Base-by-base conservation (phyloP, 2,888 invertebrate genomes). In the Atrina japonica region DNA sequence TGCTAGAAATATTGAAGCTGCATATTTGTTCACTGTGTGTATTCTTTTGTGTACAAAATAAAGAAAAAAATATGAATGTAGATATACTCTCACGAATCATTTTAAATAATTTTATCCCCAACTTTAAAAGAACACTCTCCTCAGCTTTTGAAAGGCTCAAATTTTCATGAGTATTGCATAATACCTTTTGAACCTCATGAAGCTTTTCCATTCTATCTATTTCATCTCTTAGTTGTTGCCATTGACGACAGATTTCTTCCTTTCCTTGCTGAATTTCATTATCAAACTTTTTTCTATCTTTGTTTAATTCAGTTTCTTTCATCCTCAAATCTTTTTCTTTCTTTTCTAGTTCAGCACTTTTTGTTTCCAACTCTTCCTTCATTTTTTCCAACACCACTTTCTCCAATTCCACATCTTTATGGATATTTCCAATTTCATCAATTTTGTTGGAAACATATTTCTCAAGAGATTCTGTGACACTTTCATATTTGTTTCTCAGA, bases 191-290 rank as follows among this genome's bases (percentile, higher is more conserved):
- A 29, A 85, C 79, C 66, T 84, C 81, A 70, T 86, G 85, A 60
- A 85, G 66, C 58, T 86, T 86, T 68, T 88, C 87, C 86, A 88
- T 86, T 29, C 86, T 75, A 18, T 81, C 73, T 47, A 86, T 84
- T 72, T 88, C 87, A 73, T 88, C 87, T 35, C 84, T 70, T 27
- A 88, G 77, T 61, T 88, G 85, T 68, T 86, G 86, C 87, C 87
- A 88, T 58, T 84, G 84, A n/a, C 87, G 78, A 60, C 83, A 78
- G 16, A 88, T 81, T 55, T 88, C 87, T 58, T 83, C 85, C 23
- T 80, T 81, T 64, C 86, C 86, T 52, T 78, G 82, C 66, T 85
- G 81, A 47, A 79, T 79, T 27, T 87, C 84, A 40, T 74, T 80
- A 23, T 82, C 78, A 45, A 83, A 78, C 41, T 76, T 74, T 29